Evolutionary conservation across 2,888 invertebrate species (phyloP), one percentile per base, ranked within the genome.

Genomic region (Osedax frankpressi): DNA sequence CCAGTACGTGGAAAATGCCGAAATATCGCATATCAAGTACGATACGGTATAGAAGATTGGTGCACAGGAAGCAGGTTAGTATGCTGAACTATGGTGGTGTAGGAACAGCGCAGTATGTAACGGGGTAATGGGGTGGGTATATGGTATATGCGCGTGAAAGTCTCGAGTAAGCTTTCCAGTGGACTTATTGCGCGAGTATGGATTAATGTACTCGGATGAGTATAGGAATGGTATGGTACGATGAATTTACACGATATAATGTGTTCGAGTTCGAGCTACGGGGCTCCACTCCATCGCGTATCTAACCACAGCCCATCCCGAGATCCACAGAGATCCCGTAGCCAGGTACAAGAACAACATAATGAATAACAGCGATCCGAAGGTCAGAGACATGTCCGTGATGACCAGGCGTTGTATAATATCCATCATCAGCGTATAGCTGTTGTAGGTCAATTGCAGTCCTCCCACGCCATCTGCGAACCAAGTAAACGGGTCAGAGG

Each of bases 1-100:
- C 78, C 28, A 83, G 78, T 1, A 82, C 80, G 74, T 83, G 81
- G 75, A 83, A 82, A 72, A 82, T 80, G 59, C 83, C 83, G 74
- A 83, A 81, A 77, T 77, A 77, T 1, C 75, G 67, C 63, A 28
- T 73, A 62, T 73, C 74, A 24, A 75, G 27, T 11, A 75, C 27
- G 3, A 70, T 27, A 25, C 79, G 72, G 74, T 78, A 78, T 60
- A 78, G 28, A 30, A 78, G 69, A 65, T 78, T 78, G 65, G 78
- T 75, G 24, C 72, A 74, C 28, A 59, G 69, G 72, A 78, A 78
- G 27, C 75, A 68, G n/a, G 76, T 75, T 3, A 79, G 14, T 27
- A 78, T 77, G 30, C 76, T 73, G 65, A 76, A 70, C 6, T 44
- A 19, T 44, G 19, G 44, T 44, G 44, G 44, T n/a, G n/a, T n/a